Conservation (phyloP, 1,140 invertebrate genomes). For the honey bee (Apis mellifera) region Amel_HAv3.1 CM009946.2:7150501-7151000, state of each 20-base stretch:
- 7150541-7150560: constrained; percentile 93
- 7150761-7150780: neutral
- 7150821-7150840: too few species aligned
- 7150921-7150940: neutral
- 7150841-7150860: too few species aligned
- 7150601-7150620: constrained; percentile 92
- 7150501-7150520: constrained; percentile 84
- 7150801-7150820: neutral
- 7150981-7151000: constrained; percentile 93
- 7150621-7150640: constrained; percentile 95
- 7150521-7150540: constrained; percentile 95
- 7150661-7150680: constrained; percentile 94
- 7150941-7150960: constrained; percentile 18
- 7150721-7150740: constrained; percentile 96
- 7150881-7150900: too few species aligned
- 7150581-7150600: constrained; percentile 94
- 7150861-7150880: too few species aligned
- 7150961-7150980: constrained; percentile 89
- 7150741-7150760: constrained; percentile 94
- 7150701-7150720: constrained; percentile 96
- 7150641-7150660: constrained; percentile 93
- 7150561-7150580: constrained; percentile 92
- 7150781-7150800: too few species aligned
- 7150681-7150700: constrained; percentile 94
- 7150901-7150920: neutral